Percentiles rank a stretch among this genome's conserved stretches.
These are phyloP conservation scores for Chelidonichthys spinosus DNA, from an alignment of 2,797 vertebrate species.

Conservation along the genomic window DNA sequence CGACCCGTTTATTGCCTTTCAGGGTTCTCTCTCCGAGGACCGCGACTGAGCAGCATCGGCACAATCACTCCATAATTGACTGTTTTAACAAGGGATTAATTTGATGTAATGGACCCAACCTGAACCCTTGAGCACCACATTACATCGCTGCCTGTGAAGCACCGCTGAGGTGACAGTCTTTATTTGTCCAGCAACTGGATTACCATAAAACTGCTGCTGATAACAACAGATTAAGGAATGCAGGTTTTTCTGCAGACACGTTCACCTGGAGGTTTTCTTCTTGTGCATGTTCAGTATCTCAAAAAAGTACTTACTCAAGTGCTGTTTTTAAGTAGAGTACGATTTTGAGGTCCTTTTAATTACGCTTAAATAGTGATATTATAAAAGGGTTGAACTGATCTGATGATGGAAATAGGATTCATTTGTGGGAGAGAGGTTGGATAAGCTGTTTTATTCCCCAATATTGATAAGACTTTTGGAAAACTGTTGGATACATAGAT, in stretches of 20 bases:
- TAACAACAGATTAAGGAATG: background rate
- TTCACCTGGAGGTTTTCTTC: too few relatives aligned
- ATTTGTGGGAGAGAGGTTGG: background rate
- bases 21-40: conserved; percentile 12
- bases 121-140: conserved; percentile 44
- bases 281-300: background rate
- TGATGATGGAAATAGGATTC: background rate
- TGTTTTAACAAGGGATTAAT: conserved; percentile 53
- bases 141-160: background rate
- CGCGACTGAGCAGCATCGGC: conserved; percentile 11
- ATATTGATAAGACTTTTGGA: too few relatives aligned
- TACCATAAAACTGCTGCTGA: conserved; percentile 6
- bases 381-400: too few relatives aligned
- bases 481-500: too few relatives aligned
- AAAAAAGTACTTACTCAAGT: background rate
- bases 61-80: conserved; percentile 38
- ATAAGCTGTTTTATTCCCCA: too few relatives aligned
- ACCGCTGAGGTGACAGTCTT: conserved; percentile 9
- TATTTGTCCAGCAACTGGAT: conserved; percentile 16
- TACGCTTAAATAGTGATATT: background rate
- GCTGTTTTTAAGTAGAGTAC: background rate
- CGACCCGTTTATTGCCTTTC: conserved; percentile 20
- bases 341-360: background rate
- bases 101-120: conserved; percentile 41
- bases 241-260: background rate